Evolutionary conservation across 1,140 invertebrate species (phyloP).

Genomic region (Oncopeltus fasciatus): DNA sequence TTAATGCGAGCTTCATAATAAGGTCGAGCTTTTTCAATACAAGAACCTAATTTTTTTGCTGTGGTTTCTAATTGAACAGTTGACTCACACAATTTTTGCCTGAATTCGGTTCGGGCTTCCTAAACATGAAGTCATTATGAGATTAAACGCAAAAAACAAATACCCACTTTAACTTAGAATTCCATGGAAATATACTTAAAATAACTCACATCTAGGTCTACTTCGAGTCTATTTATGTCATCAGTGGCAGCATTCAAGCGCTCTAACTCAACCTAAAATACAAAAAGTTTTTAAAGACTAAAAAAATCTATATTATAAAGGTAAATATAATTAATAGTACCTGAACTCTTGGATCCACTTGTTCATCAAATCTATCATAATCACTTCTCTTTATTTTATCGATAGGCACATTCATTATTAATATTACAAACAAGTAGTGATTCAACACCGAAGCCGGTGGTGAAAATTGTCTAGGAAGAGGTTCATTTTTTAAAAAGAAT

Average conservation of each 20-base stretch:
- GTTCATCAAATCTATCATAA: constrained; percentile 31
- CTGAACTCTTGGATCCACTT: constrained; percentile 37
- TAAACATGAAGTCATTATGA: constrained; percentile 29
- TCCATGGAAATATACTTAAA: neutral
- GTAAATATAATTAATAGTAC: constrained; percentile 24
- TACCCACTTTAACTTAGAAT: neutral
- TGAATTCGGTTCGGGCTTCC: constrained; percentile 70
- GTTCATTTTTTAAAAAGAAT: no score
- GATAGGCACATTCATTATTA: neutral
- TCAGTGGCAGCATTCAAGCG: constrained; percentile 87
- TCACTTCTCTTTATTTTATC: constrained; percentile 23
- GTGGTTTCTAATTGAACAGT: constrained; percentile 58
- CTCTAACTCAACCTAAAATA: constrained; percentile 73
- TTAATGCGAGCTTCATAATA: constrained; percentile 68
- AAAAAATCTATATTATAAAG: neutral
- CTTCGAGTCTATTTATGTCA: constrained; percentile 87
- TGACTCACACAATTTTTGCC: constrained; percentile 59
- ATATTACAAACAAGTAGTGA: no score
- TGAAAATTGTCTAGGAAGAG: no score
- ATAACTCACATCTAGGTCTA: constrained; percentile 82
- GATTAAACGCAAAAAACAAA: neutral
- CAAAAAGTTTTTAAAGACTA: constrained; percentile 16
- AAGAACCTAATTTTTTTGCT: constrained; percentile 57
- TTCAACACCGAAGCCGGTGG: no score
- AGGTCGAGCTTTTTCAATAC: constrained; percentile 67